Evolutionary conservation across 1,140 invertebrate genomes (phyloP), one percentile per base, ranked within the genome.

Genomic region (Lordiphosa collinella): DNA sequence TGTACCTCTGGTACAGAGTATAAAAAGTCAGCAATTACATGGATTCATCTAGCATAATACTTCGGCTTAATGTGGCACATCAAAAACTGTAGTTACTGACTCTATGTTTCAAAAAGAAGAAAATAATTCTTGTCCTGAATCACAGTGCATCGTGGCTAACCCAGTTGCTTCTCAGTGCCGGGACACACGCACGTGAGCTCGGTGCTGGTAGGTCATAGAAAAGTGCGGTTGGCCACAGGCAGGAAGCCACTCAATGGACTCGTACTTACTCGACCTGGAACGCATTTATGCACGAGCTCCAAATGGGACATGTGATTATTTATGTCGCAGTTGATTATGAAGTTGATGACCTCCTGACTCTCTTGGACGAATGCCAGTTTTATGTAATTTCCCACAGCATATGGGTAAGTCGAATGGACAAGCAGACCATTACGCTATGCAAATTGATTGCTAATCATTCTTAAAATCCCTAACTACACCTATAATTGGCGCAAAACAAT

Each of bases 241-340:
- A 25, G 37, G 40, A 29, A 51, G 56, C 43, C 43, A 50, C 55
- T 59, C 62, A 65, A 49, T 73, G 70, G 63, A 67, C 62, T 50
- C 41, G 59, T 16, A 35, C 44, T 25, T 13, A 41, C 47, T 51
- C 46, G 51, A 48, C 47, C 57, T 69, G 38, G 40, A 40, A 35
- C 60, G 53, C 55, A 76, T 69, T 68, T 68, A 66, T 58, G 57
- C 73, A 59, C 54, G 67, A 62, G 43, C 44, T 47, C 40, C 41
- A 62, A 69, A 50, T 72, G 62, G 67, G 54, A 55, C 74, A 78
- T 72, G 67, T 72, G 63, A 67, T 72, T 78, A 72, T 78, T 78
- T 68, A 78, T 78, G 73, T 57, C 73, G 47, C 57, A 47, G 58
- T 78, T 72, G 73, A 78, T 78, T 78, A 72, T 62, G 49, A 70